Evolutionary conservation across 2,113 vertebrate species (phyloP).

Genomic region (Erpornis zantholeuca): DNA sequence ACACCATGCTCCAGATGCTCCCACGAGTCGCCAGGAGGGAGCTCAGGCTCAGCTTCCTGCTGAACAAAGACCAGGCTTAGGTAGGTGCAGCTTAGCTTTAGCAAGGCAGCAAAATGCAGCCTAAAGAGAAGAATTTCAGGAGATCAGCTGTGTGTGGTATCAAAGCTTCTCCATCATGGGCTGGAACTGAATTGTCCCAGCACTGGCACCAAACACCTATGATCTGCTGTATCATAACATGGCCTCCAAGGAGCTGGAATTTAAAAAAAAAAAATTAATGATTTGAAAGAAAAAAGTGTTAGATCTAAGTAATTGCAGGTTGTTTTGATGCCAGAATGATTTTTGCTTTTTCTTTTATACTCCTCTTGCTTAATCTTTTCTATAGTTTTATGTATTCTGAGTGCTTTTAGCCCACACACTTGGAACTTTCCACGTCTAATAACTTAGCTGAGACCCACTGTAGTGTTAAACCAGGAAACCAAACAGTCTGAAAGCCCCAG

Average conservation of each 20-base stretch:
- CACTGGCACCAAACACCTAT: accelerated
- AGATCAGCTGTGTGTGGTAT: background rate
- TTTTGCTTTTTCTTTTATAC: too few species aligned
- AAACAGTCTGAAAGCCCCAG: too few species aligned
- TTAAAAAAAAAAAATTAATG: accelerated
- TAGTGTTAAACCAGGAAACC: too few species aligned
- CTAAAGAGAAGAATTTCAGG: background rate
- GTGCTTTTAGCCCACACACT: too few species aligned
- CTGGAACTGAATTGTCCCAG: accelerated
- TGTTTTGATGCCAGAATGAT: background rate
- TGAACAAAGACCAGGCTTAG: background rate
- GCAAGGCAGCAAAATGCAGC: background rate
- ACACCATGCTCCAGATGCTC: accelerated
- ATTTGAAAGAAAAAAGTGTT: accelerated
- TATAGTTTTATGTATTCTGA: too few species aligned
- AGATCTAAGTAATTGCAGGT: background rate
- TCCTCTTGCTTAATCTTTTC: too few species aligned
- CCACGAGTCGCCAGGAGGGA: accelerated
- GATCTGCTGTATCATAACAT: accelerated
- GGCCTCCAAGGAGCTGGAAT: accelerated
- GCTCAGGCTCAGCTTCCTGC: background rate
- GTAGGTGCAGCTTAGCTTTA: background rate
- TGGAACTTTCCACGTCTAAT: too few species aligned
- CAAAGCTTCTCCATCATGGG: background rate
- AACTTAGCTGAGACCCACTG: too few species aligned